phyloP scores from a whole-genome alignment of 23 tunicate genomes.

The Phallusia fumigata region DNA sequence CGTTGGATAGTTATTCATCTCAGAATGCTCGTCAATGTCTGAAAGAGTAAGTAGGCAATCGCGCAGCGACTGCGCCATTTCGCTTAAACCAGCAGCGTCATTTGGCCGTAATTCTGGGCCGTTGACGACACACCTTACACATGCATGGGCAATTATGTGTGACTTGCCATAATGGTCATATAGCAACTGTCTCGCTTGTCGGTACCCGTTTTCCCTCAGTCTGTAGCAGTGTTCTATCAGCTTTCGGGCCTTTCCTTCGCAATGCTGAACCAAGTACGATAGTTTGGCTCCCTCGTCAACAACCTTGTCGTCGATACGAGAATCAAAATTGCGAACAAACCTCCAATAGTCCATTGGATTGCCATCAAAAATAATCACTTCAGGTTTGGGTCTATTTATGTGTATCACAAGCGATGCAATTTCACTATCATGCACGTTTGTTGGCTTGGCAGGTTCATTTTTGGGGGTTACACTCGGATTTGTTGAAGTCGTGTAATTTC shows the following conservation, averaged over 20 bases:
- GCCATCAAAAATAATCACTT: background rate
- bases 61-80: slow-evolving; percentile 9
- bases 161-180: background rate
- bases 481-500: background rate
- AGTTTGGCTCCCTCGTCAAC: slow-evolving; percentile 3
- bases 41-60: background rate
- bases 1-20: background rate
- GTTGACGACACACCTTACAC: slow-evolving; percentile 8
- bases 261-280: slow-evolving; percentile 5
- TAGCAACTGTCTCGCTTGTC: slow-evolving; percentile 3
- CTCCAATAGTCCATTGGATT: slow-evolving; percentile 5
- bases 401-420: slow-evolving; percentile 12
- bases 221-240: slow-evolving; percentile 2
- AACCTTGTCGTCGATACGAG: slow-evolving; percentile 4
- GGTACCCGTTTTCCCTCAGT: slow-evolving; percentile 3
- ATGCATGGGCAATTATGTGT: background rate
- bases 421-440: background rate
- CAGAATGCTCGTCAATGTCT: slow-evolving; percentile 13
- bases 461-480: background rate
- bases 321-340: slow-evolving; percentile 4
- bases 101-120: background rate
- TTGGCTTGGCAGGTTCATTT: background rate
- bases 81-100: slow-evolving; percentile 8
- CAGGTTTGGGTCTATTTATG: background rate
- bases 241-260: slow-evolving; percentile 5